Evolutionary conservation across 2,797 vertebrate species (phyloP).

Genomic region (Coracias cyanogaster): DNA sequence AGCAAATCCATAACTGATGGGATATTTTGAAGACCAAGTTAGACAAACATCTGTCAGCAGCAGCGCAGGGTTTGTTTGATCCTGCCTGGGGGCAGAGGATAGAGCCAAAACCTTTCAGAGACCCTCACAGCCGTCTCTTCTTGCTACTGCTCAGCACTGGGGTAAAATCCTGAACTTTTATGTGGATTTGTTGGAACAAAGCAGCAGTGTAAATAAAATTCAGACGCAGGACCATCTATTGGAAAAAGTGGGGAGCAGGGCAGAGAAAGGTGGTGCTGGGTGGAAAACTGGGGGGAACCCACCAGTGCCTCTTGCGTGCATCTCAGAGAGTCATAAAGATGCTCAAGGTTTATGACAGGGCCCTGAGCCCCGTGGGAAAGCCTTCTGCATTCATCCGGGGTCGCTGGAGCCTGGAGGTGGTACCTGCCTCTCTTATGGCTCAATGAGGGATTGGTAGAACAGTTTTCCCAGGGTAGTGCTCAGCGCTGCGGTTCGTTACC

Average conservation of each 20-base stretch:
- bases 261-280: not conserved
- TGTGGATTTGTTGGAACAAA: not conserved
- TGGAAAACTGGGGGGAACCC: not conserved
- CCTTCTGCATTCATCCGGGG: accelerated
- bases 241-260: not conserved
- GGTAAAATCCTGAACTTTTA: not conserved
- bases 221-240: accelerated
- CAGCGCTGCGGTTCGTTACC: accelerated
- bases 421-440: not conserved
- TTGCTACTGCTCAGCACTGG: not conserved
- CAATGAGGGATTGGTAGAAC: no score
- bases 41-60: not conserved
- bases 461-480: not conserved
- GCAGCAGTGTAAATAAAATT: not conserved
- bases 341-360: not conserved
- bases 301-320: not conserved
- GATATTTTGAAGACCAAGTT: not conserved
- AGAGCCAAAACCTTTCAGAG: not conserved
- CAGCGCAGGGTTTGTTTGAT: not conserved
- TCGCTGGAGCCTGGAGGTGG: not conserved
- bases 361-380: accelerated
- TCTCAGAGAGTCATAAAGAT: not conserved
- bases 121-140: not conserved
- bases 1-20: not conserved
- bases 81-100: not conserved